Evolutionary conservation across 2,888 invertebrate species (phyloP), one percentile per base, ranked within the genome.

Genomic region (Lacanobia wlatinum): DNA sequence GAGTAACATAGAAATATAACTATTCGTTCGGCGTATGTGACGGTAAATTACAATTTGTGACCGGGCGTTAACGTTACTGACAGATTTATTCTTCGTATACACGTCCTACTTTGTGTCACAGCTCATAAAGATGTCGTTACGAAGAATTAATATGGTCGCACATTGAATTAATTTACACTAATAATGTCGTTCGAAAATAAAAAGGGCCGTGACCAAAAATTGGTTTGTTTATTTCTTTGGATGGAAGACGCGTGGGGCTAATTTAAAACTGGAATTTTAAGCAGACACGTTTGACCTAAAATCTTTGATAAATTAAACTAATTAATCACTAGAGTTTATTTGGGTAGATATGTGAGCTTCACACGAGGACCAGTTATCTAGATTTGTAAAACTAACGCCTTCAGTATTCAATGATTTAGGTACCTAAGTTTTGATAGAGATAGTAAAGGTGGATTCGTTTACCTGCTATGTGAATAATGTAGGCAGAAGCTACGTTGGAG

Each of bases 11-110:
- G 81, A 80, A 73, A 73, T 84, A 85, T 82, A 88, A 90, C 90
- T 88, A 91, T 92, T 88, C 89, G 87, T 90, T 88, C 88, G 87
- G 84, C 88, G 88, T 88, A 91, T 88, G 90, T 92, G 93, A 90
- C 92, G 87, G 88, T 93, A 94, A 92, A 94, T 94, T 93, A 94
- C 93, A 92, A 94, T 94, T 94, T 94, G 94, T 94, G 94, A 92
- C 91, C 92, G 90, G 90, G 92, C 91, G 94, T 93, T 92, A 91
- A 92, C 92, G 87, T 87, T 80, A 87, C 73, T 90, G 95, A 95
- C 94, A 95, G 94, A 95, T 95, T 95, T 95, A 95, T 94, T 90
- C 90, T 89, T 90, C 91, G 88, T 88, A 92, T 91, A 90, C 94
- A 92, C 92, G 92, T 93, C 93, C 94, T 92, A 92, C 91, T 94